phyloP scores from a whole-genome alignment of 2,888 invertebrate genomes.

The Girardia tigrina region DNA sequence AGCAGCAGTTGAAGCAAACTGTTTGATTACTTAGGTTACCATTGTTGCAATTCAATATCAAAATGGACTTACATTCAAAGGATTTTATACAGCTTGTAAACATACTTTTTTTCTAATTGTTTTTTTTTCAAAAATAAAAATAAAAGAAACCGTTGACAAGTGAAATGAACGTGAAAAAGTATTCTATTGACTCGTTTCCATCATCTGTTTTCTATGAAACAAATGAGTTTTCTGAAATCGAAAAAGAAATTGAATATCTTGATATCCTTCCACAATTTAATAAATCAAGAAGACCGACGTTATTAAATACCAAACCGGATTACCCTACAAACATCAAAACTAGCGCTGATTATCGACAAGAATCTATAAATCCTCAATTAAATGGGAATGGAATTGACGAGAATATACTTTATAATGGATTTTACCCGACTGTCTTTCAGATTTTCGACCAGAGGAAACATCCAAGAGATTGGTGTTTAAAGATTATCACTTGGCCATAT shows the following conservation, averaged over 20 bases:
- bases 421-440: slow-evolving; percentile 68
- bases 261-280: not conserved
- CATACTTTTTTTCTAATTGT: not conserved
- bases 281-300: not conserved
- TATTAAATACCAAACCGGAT: not conserved
- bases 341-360: not conserved
- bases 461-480: slow-evolving; percentile 83
- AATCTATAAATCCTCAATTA: not conserved
- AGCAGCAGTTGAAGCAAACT: not conserved
- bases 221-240: not conserved
- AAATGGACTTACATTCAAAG: too few species aligned
- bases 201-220: not conserved
- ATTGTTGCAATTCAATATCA: too few species aligned
- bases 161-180: not conserved
- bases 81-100: not conserved
- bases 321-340: not conserved
- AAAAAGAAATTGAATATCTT: slow-evolving; percentile 2
- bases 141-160: not conserved
- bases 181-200: not conserved
- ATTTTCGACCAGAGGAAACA: slow-evolving; percentile 76
- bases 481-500: slow-evolving; percentile 97
- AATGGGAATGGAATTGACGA: slow-evolving; percentile 38
- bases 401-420: slow-evolving; percentile 72
- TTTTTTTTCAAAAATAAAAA: too few species aligned
- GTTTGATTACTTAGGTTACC: slow-evolving; percentile 16